Conservation (phyloP, 2,888 invertebrate species). For the Calameuta idolon region DNA sequence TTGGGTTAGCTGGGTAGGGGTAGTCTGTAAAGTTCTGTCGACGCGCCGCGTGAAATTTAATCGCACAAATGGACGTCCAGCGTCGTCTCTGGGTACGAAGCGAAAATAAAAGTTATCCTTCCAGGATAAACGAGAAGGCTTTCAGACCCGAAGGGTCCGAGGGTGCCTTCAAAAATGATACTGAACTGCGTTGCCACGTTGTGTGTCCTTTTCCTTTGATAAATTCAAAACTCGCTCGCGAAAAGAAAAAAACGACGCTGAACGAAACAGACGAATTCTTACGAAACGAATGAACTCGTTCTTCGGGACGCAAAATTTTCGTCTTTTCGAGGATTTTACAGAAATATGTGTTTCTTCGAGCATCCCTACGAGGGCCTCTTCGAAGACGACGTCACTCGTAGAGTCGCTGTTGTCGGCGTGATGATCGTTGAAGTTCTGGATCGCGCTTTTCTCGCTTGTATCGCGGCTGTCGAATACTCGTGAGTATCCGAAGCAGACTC, state of each 20-base stretch:
- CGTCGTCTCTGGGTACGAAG: conserved; percentile 24
- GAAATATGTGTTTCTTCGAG: conserved; percentile 18
- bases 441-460: conserved; percentile 21
- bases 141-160: background rate
- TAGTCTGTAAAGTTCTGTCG: conserved; percentile 52
- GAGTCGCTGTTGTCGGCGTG: conserved; percentile 17
- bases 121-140: conserved; percentile 42
- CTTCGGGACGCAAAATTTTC: no score
- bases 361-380: conserved; percentile 30
- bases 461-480: conserved; percentile 29
- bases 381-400: conserved; percentile 23
- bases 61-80: conserved; percentile 53
- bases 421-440: conserved; percentile 21
- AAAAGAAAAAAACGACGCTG: conserved; percentile 16
- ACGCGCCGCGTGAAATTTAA: conserved; percentile 47
- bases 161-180: no score
- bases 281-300: no score
- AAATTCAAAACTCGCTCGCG: no score
- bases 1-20: conserved; percentile 9
- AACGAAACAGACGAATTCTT: conserved; percentile 11
- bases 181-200: no score
- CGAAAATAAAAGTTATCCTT: conserved; percentile 21
- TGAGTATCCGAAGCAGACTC: conserved; percentile 6
- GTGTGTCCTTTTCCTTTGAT: no score
- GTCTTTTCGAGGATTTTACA: no score